Evolutionary conservation across 92 coral and sea anemone genomes (phyloP), one percentile per base, ranked within the genome.

Genomic region (Epizoanthus rinbou): DNA sequence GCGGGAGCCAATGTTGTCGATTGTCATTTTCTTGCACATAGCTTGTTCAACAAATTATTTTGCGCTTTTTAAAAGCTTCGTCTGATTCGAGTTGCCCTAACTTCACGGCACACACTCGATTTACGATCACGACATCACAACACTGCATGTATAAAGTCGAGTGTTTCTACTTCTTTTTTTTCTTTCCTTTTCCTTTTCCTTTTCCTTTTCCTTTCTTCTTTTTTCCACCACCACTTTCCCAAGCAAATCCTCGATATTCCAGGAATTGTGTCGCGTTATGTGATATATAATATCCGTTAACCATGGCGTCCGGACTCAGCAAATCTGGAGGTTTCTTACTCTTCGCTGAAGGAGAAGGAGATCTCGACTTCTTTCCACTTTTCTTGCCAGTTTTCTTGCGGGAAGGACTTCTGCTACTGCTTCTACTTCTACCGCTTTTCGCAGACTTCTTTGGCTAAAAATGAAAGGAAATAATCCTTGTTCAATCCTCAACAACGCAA

Each of bases 221-320:
- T 25, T 85, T 86, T 21, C 74, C 69, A 19, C 91, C 87, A 5
- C 87, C 92, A 22, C 88, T 52, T 10, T 97, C 98, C 89, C 90
- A 94, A 17, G 93, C 94, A 84, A 94, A 97, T 16, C 99, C 99
- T 57, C 99, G 88, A 68, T 75, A 94, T 28, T 74, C 73, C 75
- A 97, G 82, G 70, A 97, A 97, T 81, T 92, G 97, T 25, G 93
- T 92, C 0, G 92, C 99, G 76, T 97, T 94, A 70, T 97, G 99
- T 14, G 98, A 81, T 19, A 97, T 97, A 67, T 97, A 97, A 80
- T 97, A 97, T 0, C 98, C 99, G 79, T 97, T 97, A 6, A 92
- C 98, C 99, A 97, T 97, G 6, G 98, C 99, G 85, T 93, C 95
- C 1, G 98, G 95, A 62, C 99, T 97, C 68, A 97, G 22, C 75